Evolutionary conservation across 2,113 vertebrate genomes (phyloP).

Genomic region (Microtus ochrogaster): DNA sequence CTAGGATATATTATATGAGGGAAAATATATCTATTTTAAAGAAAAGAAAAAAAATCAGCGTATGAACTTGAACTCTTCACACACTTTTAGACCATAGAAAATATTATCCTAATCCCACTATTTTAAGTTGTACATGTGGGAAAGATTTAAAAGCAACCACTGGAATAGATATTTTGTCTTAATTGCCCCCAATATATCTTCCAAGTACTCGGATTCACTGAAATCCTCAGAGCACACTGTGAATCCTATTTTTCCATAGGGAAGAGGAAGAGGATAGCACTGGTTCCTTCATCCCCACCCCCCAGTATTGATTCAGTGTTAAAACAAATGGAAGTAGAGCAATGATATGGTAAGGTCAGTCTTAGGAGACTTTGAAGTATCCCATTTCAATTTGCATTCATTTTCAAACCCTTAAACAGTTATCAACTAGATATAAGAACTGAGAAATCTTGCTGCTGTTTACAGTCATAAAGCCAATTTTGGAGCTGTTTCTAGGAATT

Average conservation of each 20-base stretch:
- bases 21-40: not conserved
- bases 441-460: not conserved
- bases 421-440: not conserved
- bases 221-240: not conserved
- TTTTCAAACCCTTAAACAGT: constrained; percentile 52
- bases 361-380: constrained; percentile 7
- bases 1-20: not conserved
- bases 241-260: accelerated
- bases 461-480: constrained; percentile 48
- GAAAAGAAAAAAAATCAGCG: not conserved
- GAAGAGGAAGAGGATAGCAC: no score
- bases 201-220: not conserved
- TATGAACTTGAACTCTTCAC: not conserved
- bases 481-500: constrained; percentile 62
- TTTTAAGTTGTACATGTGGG: not conserved
- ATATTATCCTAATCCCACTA: not conserved
- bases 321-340: not conserved
- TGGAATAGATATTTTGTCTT: not conserved
- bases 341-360: not conserved
- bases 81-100: not conserved
- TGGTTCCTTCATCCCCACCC: not conserved
- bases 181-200: not conserved
- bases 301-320: not conserved
- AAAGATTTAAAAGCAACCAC: not conserved
- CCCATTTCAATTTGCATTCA: not conserved